A percentile compares a stretch with the other conserved stretches of the same genome.
Evolutionary conservation across 2,888 invertebrate genomes (phyloP).

Genomic region (Ectobius pallidus): DNA sequence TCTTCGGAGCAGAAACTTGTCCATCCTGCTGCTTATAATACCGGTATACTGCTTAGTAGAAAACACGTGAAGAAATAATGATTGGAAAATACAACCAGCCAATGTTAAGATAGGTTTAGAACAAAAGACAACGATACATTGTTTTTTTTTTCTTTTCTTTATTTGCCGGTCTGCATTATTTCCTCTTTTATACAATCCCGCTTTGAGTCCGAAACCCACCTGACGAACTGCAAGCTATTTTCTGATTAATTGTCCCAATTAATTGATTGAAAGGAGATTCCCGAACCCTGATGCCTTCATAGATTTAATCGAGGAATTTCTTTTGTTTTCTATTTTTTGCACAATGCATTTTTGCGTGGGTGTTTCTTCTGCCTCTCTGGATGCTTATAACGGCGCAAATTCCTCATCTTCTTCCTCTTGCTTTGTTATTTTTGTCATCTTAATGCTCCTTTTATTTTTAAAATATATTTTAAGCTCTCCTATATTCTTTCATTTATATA

Average conservation of each 20-base stretch:
- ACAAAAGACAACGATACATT: neutral
- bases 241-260: neutral
- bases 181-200: neutral
- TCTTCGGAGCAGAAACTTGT: conserved; percentile 9
- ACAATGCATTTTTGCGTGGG: too few species aligned
- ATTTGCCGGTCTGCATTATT: conserved; percentile 6
- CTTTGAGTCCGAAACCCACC: neutral
- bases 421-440: too few species aligned
- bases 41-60: neutral
- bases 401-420: too few species aligned
- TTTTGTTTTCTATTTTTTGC: too few species aligned
- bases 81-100: conserved; percentile 4
- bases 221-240: neutral
- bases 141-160: neutral
- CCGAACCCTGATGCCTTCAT: neutral
- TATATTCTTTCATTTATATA: too few species aligned
- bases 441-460: too few species aligned
- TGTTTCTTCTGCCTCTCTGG: too few species aligned
- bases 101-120: neutral
- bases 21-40: neutral
- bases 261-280: neutral
- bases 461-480: too few species aligned
- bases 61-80: conserved; percentile 9
- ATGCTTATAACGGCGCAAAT: too few species aligned
- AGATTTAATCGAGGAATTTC: neutral